These are phyloP conservation scores for Cryptotis parvus DNA, from an alignment of 2,113 vertebrate genomes.

Conservation along the genomic window DNA sequence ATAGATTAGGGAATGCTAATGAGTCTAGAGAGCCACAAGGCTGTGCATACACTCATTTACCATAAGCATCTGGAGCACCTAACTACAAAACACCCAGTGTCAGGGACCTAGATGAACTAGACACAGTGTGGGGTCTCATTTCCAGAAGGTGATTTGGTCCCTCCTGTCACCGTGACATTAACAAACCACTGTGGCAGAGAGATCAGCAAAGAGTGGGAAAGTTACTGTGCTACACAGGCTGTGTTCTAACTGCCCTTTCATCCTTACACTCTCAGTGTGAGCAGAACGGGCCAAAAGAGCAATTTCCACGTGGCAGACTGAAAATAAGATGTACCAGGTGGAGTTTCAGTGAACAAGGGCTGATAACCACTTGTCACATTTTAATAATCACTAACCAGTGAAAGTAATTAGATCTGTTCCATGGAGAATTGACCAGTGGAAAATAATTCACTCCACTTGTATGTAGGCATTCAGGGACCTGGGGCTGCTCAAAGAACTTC, in stretches of 20 bases:
- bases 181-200: constrained; percentile 9
- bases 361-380: constrained; percentile 10
- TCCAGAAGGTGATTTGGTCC: background rate
- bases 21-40: background rate
- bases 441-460: background rate
- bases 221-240: background rate
- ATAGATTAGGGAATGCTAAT: background rate
- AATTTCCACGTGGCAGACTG: constrained; percentile 30
- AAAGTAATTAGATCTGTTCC: constrained; percentile 27
- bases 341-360: background rate
- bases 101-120: background rate
- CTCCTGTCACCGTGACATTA: background rate
- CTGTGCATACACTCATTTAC: background rate
- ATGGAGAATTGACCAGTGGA: background rate
- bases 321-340: constrained; percentile 19
- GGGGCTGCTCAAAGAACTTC: background rate
- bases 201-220: background rate
- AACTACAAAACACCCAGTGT: background rate
- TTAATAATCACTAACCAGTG: constrained; percentile 40
- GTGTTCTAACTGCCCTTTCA: background rate
- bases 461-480: background rate
- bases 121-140: background rate
- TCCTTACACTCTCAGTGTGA: background rate
- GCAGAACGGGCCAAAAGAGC: background rate
- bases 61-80: background rate